phyloP scores from a whole-genome alignment of 2,797 vertebrate species.

The Podargus strigoides region DNA sequence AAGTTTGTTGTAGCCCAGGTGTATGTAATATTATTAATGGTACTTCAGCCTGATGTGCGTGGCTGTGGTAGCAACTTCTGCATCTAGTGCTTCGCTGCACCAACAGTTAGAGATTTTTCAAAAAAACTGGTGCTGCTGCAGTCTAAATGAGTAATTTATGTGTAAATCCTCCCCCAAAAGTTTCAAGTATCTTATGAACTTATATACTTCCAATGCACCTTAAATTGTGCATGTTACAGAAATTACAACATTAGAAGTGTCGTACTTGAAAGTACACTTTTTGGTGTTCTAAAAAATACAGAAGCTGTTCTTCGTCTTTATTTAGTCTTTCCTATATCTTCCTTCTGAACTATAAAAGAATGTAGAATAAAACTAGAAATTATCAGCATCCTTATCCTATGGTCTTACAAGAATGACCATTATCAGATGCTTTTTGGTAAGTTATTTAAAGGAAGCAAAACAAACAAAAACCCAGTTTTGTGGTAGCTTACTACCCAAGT shows the following conservation, averaged over 20 bases:
- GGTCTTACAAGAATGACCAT: neutral
- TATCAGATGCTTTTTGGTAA: neutral
- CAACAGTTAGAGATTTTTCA: neutral
- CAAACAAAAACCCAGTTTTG: neutral
- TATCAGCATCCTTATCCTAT: neutral
- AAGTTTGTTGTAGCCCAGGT: neutral
- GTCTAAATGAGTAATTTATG: neutral
- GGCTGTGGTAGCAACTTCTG: neutral
- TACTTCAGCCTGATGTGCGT: neutral
- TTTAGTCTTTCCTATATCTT: neutral
- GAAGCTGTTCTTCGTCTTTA: neutral
- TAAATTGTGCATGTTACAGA: neutral
- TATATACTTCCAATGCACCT: neutral
- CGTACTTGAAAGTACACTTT: neutral
- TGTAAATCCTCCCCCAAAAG: neutral
- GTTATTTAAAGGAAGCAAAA: neutral
- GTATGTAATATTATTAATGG: neutral
- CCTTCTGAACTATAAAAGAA: neutral
- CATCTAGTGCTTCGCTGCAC: neutral
- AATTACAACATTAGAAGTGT: neutral
- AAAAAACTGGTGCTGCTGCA: neutral
- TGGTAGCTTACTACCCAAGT: neutral
- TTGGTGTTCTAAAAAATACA: neutral
- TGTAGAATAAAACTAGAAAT: neutral
- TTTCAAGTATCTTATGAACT: neutral